Base-by-base conservation (phyloP, 2,113 vertebrate species). In the Sphaerodactylus townsendi region DNA sequence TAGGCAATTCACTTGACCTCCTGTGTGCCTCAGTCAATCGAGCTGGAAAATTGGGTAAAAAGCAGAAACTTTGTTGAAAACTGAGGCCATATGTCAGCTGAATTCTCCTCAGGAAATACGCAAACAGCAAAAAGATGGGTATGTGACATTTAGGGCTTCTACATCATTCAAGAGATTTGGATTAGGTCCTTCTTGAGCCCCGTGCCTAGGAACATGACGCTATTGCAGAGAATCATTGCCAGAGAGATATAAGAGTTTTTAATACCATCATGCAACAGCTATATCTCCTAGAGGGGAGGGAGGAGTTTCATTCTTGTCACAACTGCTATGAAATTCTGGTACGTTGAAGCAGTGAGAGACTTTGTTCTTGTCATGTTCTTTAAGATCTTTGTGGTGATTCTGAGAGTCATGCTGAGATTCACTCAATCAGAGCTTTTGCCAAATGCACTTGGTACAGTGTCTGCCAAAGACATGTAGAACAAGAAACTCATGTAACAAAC, bases 11-110 rank as follows among this genome's bases (percentile, higher is more conserved):
- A 89, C 90, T 95, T 95, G 91, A 95, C 91, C 92, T 9, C 91
- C 13, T 0, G 35, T 86, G 84, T 53, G 91, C 84, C 83, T 93
- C 90, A 82, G 89, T 91, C 90, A 93, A 92, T 85, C 86, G 85
- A 94, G 88, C 92, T 93, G 94, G 92, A 94, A 95, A 95, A 94
- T 92, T 89, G 92, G 86, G 83, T 90, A 93, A 93, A 94, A 93
- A 89, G 92, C 91, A 93, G 91, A 93, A 95, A 87, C 88, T 85
- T 91, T 88, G 56, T 59, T 83, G 81, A 37, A 74, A 83, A 75
- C 71, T 9, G 74, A 83, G 77, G 85, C 88, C 76, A 86, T 87
- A 81, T 88, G 80, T 75, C 64, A 89, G 82, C 88, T 25, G 69
- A 85, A 82, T 78, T 91, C 87, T 94, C 92, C 80, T 80, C 79